Conservation (phyloP, 2,888 invertebrate genomes). For the Dendrolimus houi region DNA sequence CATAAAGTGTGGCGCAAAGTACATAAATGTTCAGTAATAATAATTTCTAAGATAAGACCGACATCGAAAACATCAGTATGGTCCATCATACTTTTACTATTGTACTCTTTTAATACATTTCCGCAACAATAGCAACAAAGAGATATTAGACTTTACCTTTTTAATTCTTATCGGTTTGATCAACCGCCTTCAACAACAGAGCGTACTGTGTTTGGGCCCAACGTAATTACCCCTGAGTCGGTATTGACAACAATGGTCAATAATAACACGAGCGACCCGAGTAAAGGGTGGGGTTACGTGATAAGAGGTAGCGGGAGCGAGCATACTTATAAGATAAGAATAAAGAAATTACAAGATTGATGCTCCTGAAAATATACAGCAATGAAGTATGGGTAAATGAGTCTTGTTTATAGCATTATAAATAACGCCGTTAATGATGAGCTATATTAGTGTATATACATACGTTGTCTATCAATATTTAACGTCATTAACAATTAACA, state of each 20-base stretch:
- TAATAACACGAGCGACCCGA: constrained; percentile 20
- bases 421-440: too few relatives aligned
- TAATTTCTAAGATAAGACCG: background rate
- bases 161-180: constrained; percentile 24
- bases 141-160: constrained; percentile 26
- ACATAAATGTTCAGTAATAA: background rate
- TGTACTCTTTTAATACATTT: constrained; percentile 6
- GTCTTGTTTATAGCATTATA: too few relatives aligned
- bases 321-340: too few relatives aligned
- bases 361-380: too few relatives aligned
- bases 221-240: constrained; percentile 5
- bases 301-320: background rate
- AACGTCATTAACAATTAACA: too few relatives aligned
- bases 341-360: too few relatives aligned
- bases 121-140: constrained; percentile 25
- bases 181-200: background rate
- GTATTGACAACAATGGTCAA: constrained; percentile 31
- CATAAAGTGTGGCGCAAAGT: background rate
- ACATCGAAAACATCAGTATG: background rate
- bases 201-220: background rate
- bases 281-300: background rate
- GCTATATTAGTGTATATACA: too few relatives aligned
- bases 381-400: too few relatives aligned
- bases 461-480: too few relatives aligned
- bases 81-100: background rate